Base-by-base conservation (phyloP, 2,888 invertebrate species). In the Plagodis dolabraria region DNA sequence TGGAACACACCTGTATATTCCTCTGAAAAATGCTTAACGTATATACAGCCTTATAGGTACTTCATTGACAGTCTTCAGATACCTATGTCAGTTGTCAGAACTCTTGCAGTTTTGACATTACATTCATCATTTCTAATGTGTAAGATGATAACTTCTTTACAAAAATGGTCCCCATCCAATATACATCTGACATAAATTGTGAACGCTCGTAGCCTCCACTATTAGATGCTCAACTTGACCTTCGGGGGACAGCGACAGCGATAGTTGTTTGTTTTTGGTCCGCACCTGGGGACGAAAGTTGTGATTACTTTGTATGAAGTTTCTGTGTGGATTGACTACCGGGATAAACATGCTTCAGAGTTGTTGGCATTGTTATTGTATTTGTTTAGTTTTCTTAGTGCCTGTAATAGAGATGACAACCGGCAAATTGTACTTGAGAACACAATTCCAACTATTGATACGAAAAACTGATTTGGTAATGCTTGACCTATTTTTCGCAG, bases 161-260 rank as follows among this genome's bases (percentile, higher is more conserved):
- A 57, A 44, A 34, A 58, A 48, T 5, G 99, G 95, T 43, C 97
- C 97, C 99, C 99, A 99, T 7, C 99, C 99, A 53, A 97, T 94
- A 80, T 98, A 99, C 99, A 99, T 99, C 86, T 97, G 96, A 71
- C 97, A 97, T 10, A 99, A 93, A 86, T 98, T 98, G 74, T 96
- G 95, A 53, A 97, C 90, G 83, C 95, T 96, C 11, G 97, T 98
- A 0, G 99, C 98, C 87, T 99, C 98, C 57, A 95, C 94, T 68
- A 99, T 99, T 9, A 99, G 93, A 83, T 96, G 96, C 80, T 97
- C 96, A 0, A 98, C 98, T 90, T 99, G 99, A 7, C 99, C 99
- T 88, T 99, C 98, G 0, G 98, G 96, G 2, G 98, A 99, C 54
- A 98, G 87, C 0, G 95, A 96, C 74, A 96, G 94, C 56, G 94